Evolutionary conservation across 2,797 vertebrate species (phyloP).

Genomic region (Aldrovandia affinis): DNA sequence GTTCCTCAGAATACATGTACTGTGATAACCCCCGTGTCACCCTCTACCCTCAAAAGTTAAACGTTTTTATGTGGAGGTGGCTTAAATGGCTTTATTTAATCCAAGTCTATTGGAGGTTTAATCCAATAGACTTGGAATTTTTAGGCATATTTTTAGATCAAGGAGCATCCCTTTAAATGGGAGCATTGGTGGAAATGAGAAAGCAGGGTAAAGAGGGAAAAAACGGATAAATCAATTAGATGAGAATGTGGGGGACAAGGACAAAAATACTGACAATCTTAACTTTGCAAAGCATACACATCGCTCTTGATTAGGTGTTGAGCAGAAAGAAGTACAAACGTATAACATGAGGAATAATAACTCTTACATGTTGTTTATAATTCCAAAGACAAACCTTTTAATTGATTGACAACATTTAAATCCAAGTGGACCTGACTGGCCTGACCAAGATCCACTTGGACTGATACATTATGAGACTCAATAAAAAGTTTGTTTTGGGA

Average conservation of each 20-base stretch:
- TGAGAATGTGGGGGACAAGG: neutral
- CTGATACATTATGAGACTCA: no score
- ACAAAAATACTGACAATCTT: slow-evolving; percentile 11
- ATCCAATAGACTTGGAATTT: slow-evolving; percentile 71
- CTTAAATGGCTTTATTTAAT: slow-evolving; percentile 76
- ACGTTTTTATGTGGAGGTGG: slow-evolving; percentile 55
- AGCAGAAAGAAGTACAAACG: neutral
- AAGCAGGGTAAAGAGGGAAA: slow-evolving; percentile 31
- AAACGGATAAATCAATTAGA: neutral
- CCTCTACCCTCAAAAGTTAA: slow-evolving; percentile 44
- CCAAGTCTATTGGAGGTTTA: slow-evolving; percentile 62
- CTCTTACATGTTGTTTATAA: neutral
- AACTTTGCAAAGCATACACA: neutral
- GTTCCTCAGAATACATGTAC: neutral
- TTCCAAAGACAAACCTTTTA: neutral
- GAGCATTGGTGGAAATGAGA: slow-evolving; percentile 19
- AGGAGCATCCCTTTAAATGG: slow-evolving; percentile 47
- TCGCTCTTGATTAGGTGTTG: neutral
- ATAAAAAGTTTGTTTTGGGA: no score
- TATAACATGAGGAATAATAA: neutral
- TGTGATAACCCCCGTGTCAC: neutral
- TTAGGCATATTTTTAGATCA: slow-evolving; percentile 59
- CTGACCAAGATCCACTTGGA: no score
- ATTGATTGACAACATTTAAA: neutral
- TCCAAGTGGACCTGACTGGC: neutral